Base-by-base conservation (phyloP, 2,888 invertebrate species). In the Beris chalybata region DNA sequence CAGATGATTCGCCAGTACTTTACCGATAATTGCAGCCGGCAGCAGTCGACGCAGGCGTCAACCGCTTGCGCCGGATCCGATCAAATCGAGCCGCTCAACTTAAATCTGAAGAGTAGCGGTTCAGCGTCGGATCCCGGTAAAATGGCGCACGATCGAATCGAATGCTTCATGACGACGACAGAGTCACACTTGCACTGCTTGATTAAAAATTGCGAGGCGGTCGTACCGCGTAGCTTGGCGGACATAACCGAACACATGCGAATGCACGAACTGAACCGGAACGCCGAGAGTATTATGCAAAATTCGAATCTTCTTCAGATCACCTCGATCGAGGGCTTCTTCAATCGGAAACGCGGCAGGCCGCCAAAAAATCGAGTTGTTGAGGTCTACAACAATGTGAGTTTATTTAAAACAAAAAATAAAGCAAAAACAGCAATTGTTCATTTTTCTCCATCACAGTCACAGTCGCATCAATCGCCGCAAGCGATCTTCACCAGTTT, bases 361-460 rank as follows among this genome's bases (percentile, higher is more conserved):
- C 97, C 97, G n/a, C 97, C 97, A 12, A 97, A 97, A 82, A 97
- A 97, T 79, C 87, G 95, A 0, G 90, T 95, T 12, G 93, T 95
- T 48, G 94, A 95, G 85, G 92, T 93, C 70, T 93, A 93, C 88
- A 90, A 90, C 74, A 90, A 89, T 77, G 89, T 89, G 82, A 87
- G 87, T 85, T 70, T 32, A 11, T 59, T 31, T 55, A 12, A 12
- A 29, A 29, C 2, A 53, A 30, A 53, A 48, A 15, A n/a, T 3
- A 38, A 38, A 38, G 7, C 38, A 32, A 56, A 22, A 56, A 56
- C 31, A 30, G 6, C 31, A 11, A 56, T 56, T 32, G n/a, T 11
- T 15, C 30, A 12, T 15, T 2, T 7, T 31, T 47, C 5, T 30
- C 29, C 2, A 5, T 30, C 75, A 32, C 76, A 87, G 82, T 82